Evolutionary conservation across 2,113 vertebrate genomes (phyloP).

Genomic region (Ageneiosus marmoratus): DNA sequence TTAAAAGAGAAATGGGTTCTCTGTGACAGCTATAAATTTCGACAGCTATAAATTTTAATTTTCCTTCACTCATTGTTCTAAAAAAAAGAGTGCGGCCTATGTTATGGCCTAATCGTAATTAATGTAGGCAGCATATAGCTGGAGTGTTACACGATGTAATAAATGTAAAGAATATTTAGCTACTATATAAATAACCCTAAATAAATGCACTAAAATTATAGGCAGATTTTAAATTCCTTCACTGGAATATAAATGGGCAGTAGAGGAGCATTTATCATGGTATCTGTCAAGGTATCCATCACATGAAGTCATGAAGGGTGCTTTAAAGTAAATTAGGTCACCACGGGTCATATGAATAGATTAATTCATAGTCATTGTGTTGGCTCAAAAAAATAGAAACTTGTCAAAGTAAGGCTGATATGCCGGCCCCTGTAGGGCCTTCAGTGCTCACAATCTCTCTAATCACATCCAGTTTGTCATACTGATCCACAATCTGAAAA

Average conservation of each 20-base stretch:
- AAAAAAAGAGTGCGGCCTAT: conserved; percentile 20
- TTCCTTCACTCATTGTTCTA: conserved; percentile 40
- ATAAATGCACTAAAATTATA: conserved; percentile 20
- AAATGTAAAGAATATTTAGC: neutral
- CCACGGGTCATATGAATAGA: conserved; percentile 24
- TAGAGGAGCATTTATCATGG: conserved; percentile 24
- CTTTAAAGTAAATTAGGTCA: conserved; percentile 30
- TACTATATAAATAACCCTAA: neutral
- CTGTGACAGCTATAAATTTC: conserved; percentile 36
- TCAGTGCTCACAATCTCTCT: conserved; percentile 51
- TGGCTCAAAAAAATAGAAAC: conserved; percentile 28
- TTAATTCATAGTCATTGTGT: conserved; percentile 50
- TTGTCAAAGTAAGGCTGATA: conserved; percentile 33
- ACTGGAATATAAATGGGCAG: conserved; percentile 32
- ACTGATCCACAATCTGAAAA: conserved; percentile 55
- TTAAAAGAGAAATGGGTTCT: conserved; percentile 41
- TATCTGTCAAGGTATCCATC: conserved; percentile 36
- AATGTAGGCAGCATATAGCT: neutral
- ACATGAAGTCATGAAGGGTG: conserved; percentile 21
- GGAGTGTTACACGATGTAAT: neutral
- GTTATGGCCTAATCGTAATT: conserved; percentile 25
- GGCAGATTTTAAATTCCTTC: conserved; percentile 23
- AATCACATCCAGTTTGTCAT: conserved; percentile 58
- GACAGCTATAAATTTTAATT: no score
- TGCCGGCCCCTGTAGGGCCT: conserved; percentile 53